A percentile compares a stretch with the other conserved stretches of the same genome.
These are phyloP conservation scores for Leucoma salicis DNA, from an alignment of 2,888 invertebrate species.

Conservation along the genomic window DNA sequence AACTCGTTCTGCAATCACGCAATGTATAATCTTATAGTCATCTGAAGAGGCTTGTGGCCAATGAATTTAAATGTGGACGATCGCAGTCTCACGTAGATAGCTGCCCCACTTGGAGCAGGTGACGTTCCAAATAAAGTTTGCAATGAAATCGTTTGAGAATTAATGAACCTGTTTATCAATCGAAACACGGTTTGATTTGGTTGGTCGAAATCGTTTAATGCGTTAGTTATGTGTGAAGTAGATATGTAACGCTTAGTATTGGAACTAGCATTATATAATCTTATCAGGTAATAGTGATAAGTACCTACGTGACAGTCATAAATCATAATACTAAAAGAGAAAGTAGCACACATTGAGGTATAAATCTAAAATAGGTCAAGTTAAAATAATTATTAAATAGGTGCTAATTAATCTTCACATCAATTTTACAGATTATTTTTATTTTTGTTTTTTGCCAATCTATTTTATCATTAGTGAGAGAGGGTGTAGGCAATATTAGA, in stretches of 20 bases:
- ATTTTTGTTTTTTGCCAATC: too few relatives aligned
- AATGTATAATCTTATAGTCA: slow-evolving; percentile 39
- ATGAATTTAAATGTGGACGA: slow-evolving; percentile 29
- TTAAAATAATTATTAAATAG: too few relatives aligned
- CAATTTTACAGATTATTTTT: too few relatives aligned
- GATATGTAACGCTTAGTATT: slow-evolving; percentile 15
- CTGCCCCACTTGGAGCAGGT: slow-evolving; percentile 44
- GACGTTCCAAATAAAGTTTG: slow-evolving; percentile 54
- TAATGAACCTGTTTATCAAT: slow-evolving; percentile 40
- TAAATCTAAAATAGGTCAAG: background rate
- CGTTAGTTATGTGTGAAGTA: slow-evolving; percentile 14
- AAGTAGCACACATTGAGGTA: background rate
- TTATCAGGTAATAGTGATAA: background rate
- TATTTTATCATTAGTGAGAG: too few relatives aligned
- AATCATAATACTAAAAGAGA: background rate
- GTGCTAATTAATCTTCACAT: too few relatives aligned
- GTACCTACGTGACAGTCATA: too few relatives aligned
- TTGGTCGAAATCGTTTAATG: slow-evolving; percentile 19
- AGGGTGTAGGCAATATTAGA: too few relatives aligned
- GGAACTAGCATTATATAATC: background rate
- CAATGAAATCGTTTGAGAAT: slow-evolving; percentile 45
- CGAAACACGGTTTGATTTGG: slow-evolving; percentile 14
- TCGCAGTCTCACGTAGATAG: slow-evolving; percentile 51
- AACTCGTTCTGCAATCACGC: slow-evolving; percentile 10
- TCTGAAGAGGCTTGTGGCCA: slow-evolving; percentile 33